Conservation (phyloP, 2,888 invertebrate species). For the Zeuzera pyrina region DNA sequence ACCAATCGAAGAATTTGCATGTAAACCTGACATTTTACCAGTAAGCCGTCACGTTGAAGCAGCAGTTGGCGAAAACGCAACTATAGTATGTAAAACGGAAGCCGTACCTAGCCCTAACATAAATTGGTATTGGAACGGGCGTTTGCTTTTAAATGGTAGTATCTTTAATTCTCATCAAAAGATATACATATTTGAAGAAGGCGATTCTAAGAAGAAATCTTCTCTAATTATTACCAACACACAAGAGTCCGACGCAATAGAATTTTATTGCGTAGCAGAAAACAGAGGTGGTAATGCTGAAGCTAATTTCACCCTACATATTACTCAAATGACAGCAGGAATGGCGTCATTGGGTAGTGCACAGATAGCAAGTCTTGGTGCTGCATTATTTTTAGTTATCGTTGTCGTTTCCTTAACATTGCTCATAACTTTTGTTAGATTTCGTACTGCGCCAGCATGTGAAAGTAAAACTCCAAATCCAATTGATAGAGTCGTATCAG, state of each 20-base stretch:
- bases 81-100: slow-evolving; percentile 85
- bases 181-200: slow-evolving; percentile 83
- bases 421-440: slow-evolving; percentile 80
- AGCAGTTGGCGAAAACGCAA: slow-evolving; percentile 87
- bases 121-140: slow-evolving; percentile 91
- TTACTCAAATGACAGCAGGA: slow-evolving; percentile 83
- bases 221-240: slow-evolving; percentile 85
- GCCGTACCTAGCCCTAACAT: slow-evolving; percentile 86
- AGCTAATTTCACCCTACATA: slow-evolving; percentile 90
- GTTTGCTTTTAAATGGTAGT: slow-evolving; percentile 82
- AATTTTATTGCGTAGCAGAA: slow-evolving; percentile 92
- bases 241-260: slow-evolving; percentile 86
- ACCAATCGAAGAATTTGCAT: slow-evolving; percentile 87
- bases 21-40: slow-evolving; percentile 85
- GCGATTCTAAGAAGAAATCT: slow-evolving; percentile 83
- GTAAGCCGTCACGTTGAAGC: slow-evolving; percentile 85
- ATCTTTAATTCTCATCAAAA: slow-evolving; percentile 85
- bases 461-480: slow-evolving; percentile 85
- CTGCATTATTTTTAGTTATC: slow-evolving; percentile 84
- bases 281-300: slow-evolving; percentile 91
- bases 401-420: slow-evolving; percentile 80
- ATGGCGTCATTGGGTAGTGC: slow-evolving; percentile 87
- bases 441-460: slow-evolving; percentile 80
- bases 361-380: slow-evolving; percentile 89
- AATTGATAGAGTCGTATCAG: slow-evolving; percentile 80